These are phyloP conservation scores for Cynoglossus semilaevis DNA, from an alignment of 2,113 vertebrate genomes.

Conservation along the genomic window DNA sequence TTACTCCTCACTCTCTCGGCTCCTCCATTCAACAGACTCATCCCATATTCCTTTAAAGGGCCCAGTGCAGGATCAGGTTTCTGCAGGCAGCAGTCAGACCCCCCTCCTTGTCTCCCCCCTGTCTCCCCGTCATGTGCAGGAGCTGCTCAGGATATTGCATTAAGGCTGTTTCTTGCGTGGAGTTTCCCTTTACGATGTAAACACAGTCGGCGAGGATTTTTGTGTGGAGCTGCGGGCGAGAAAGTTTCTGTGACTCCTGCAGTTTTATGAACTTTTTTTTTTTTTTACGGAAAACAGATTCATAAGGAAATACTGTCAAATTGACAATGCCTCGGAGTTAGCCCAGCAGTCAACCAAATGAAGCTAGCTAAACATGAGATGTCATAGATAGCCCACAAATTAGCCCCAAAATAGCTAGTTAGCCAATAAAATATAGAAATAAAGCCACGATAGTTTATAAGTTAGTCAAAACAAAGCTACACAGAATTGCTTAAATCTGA, in stretches of 20 bases:
- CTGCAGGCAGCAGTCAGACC: constrained; percentile 62
- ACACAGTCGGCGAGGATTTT: constrained; percentile 16
- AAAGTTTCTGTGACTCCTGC: background rate
- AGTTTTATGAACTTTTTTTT: background rate
- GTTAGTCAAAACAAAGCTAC: no score
- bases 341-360: no score
- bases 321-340: no score
- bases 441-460: no score
- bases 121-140: constrained; percentile 30
- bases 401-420: no score
- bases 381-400: no score
- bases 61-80: constrained; percentile 72
- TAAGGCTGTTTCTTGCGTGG: constrained; percentile 33
- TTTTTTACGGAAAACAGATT: no score
- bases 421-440: no score
- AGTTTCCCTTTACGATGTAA: constrained; percentile 49
- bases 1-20: constrained; percentile 21
- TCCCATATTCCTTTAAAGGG: constrained; percentile 80
- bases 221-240: background rate
- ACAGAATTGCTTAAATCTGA: no score
- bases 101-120: background rate
- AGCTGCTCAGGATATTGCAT: constrained; percentile 70
- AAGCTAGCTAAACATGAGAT: no score
- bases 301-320: no score
- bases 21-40: constrained; percentile 74